Evolutionary conservation across 2,797 vertebrate species (phyloP), one percentile per base, ranked within the genome.

Genomic region (Phataginus tricuspis): DNA sequence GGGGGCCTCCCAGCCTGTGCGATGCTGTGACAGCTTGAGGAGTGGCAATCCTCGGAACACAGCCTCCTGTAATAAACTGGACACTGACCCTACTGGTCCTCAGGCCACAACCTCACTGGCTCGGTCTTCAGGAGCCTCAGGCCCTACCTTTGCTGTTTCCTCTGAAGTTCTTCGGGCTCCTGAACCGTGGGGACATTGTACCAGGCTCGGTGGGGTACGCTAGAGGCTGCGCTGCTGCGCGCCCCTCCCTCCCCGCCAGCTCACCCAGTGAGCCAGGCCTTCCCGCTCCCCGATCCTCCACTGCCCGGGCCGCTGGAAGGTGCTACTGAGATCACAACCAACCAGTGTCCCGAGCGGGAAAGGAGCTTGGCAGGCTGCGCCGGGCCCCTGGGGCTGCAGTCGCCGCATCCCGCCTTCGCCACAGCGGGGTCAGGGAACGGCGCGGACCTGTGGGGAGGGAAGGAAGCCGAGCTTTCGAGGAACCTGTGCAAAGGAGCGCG

Each of bases 191-290:
- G 34, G 23, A 51, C 13, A 71, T 27, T 57, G 53, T 11, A 39
- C 8, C 53, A 79, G 53, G 45, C 59, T 71, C 10, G 21, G 23
- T 87, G 27, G 51, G 63, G 34, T 16, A 31, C 34, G 23, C 55
- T 51, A 21, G 27, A 37, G 69, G 37, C 29, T 27, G 11, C 3
- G 31, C 13, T 4, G n/a, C 71, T 19, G 42, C 9, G n/a, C 16
- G 77, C 42, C 63, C 11, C 69, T 25, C 27, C 14, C 29, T 16
- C 55, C 23, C 75, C 31, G 49, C 37, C 37, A 23, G 59, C n/a
- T 29, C 18, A 4, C 23, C 55, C 0, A 0, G 15, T 25, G 0
- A 39, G 12, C n/a, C 23, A 8, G 53, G 31, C 29, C 34, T 49
- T 16, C 31, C 27, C 0, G 74, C 37, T 64, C 59, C 27, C 14